These are phyloP conservation scores for Lasioglossum malachurum DNA, from an alignment of 2,888 invertebrate species.

Conservation along the genomic window DNA sequence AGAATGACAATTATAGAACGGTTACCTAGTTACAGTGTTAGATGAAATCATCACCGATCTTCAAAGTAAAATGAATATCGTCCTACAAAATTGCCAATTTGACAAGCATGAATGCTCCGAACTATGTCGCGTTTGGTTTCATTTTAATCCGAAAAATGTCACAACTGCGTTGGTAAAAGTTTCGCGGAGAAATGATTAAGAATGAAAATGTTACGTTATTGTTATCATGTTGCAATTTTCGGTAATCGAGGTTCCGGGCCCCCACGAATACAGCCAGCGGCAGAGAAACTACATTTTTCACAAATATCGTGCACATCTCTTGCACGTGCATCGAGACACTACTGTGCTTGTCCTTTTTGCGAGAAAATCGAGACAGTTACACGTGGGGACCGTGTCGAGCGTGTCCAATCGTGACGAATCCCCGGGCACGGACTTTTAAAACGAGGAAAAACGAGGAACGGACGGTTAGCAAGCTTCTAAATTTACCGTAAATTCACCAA, in stretches of 20 bases:
- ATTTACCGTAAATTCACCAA: slow-evolving; percentile 27
- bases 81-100: too few relatives aligned
- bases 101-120: too few relatives aligned
- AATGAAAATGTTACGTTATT: not conserved
- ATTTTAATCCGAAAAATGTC: not conserved
- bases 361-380: not conserved
- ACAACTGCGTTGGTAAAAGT: not conserved
- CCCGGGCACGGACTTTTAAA: not conserved
- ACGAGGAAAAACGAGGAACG: not conserved
- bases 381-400: not conserved
- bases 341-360: not conserved
- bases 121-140: not conserved
- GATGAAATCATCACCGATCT: too few relatives aligned
- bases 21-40: too few relatives aligned
- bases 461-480: not conserved
- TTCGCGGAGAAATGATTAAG: not conserved
- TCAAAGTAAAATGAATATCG: too few relatives aligned
- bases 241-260: not conserved
- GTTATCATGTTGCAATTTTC: not conserved
- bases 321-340: not conserved
- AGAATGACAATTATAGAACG: too few relatives aligned
- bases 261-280: not conserved
- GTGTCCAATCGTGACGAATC: not conserved
- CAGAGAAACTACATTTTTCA: not conserved
- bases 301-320: not conserved